These are phyloP conservation scores for Thaumatotibia leucotreta DNA, from an alignment of 1,140 invertebrate species.

Conservation along the genomic window DNA sequence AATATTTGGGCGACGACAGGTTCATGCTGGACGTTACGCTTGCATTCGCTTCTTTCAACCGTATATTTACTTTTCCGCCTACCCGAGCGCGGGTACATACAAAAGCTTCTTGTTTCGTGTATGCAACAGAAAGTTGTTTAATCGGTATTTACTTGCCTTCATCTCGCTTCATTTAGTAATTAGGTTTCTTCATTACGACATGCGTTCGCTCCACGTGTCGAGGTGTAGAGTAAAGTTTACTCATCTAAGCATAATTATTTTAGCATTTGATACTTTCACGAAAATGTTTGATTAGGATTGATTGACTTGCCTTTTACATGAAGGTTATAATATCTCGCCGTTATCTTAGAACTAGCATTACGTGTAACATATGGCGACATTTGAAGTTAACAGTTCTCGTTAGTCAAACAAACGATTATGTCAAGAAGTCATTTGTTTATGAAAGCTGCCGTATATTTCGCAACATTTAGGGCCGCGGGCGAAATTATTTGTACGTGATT, in stretches of 20 bases:
- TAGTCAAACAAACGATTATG: neutral
- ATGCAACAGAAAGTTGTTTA: neutral
- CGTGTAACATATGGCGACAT: neutral
- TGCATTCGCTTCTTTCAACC: conserved; percentile 36
- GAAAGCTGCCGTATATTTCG: conserved; percentile 8
- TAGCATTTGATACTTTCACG: neutral
- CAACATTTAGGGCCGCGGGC: neutral
- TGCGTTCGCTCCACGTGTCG: neutral
- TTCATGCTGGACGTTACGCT: conserved; percentile 48
- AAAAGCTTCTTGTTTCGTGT: neutral
- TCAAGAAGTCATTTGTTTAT: conserved; percentile 6
- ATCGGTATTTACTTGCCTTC: neutral
- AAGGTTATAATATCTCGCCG: neutral
- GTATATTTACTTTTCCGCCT: conserved; percentile 43
- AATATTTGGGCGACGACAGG: conserved; percentile 41
- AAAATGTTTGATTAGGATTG: neutral
- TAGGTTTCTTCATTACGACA: neutral
- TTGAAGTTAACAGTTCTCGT: neutral
- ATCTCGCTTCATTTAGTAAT: neutral
- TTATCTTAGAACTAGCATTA: neutral
- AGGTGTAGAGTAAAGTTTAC: too few species aligned
- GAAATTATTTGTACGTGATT: conserved; percentile 39
- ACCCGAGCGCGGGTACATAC: neutral
- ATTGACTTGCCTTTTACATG: neutral
- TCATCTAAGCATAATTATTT: neutral